Evolutionary conservation across 1,140 invertebrate genomes (phyloP), one percentile per base, ranked within the genome.

Genomic region (Phymorhynchus buccinoides): DNA sequence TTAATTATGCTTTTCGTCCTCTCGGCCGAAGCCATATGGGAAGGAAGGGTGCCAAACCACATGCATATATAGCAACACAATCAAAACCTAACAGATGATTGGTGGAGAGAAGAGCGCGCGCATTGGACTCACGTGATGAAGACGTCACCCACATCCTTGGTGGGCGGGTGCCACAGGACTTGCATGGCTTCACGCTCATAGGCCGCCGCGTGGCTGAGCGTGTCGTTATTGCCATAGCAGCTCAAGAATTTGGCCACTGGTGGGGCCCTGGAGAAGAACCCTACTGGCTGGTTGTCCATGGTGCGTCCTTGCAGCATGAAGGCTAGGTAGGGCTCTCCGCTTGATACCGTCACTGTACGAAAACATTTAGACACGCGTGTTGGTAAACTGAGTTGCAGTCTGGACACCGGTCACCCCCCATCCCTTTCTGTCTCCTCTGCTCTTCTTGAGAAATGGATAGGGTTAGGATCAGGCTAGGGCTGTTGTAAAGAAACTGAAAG

Each of bases 251-350:
- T 84, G 78, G 83, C 81, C 27, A 83, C 86, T 1, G 37, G 16
- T 1, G 86, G 86, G 0, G 71, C 78, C 22, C 30, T 27, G 30
- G 66, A 78, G 41, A 86, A 86, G 35, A 52, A 32, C 12, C 86
- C 86, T 1, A 75, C 83, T 7, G 86, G 83, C 37, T 48, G 22
- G 32, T n/a, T 56, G n/a, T 84, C 80, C 12, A 22, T n/a, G 12
- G 78, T 73, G 35, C 86, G 37, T 4, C 82, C 86, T 52, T 86
- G 86, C 12, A 86, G 83, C 86, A 86, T 86, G 79, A 86, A 86
- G 12, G 86, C 86, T 52, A 86, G 80, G 75, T 81, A 86, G 16
- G 86, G 81, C 3, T 84, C 83, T 1, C 62, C 48, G 37, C 73
- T 82, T 0, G 78, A 35, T 27, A 86, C 83, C 2, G 83, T 77